Percentiles rank a stretch among this genome's conserved stretches.
Conservation (phyloP, 2,888 invertebrate genomes). For the Cheilosia vulpina region DNA sequence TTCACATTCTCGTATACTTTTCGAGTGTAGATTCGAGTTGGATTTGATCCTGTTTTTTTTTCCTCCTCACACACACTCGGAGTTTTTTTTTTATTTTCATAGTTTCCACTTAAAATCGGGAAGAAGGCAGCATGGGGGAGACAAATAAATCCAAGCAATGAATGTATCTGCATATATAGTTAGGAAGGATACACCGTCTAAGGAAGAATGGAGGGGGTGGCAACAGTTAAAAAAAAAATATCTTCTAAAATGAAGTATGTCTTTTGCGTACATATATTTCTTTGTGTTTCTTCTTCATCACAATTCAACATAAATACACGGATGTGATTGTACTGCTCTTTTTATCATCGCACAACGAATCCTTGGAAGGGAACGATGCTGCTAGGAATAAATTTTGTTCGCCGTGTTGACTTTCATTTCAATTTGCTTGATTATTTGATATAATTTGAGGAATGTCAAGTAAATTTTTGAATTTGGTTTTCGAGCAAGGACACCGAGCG, state of each 20-base stretch:
- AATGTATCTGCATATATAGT: constrained; percentile 55
- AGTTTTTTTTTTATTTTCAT: constrained; percentile 39
- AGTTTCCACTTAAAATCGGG: constrained; percentile 55
- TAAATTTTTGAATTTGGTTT: no score
- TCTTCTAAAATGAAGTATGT: constrained; percentile 58
- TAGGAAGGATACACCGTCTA: constrained; percentile 35
- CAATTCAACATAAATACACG: constrained; percentile 26
- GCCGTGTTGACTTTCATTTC: no score
- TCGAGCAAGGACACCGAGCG: no score
- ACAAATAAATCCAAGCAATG: constrained; percentile 41
- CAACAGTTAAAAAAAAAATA: constrained; percentile 33
- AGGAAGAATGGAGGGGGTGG: background rate
- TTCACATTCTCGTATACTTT: constrained; percentile 71
- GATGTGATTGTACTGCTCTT: constrained; percentile 5
- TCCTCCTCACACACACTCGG: constrained; percentile 27
- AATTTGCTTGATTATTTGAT: no score
- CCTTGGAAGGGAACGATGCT: background rate
- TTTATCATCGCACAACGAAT: background rate
- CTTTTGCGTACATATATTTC: constrained; percentile 34
- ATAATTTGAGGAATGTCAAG: no score
- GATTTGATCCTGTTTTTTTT: constrained; percentile 47
- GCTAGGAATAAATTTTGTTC: no score
- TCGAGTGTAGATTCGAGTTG: constrained; percentile 67
- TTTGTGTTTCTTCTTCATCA: constrained; percentile 45
- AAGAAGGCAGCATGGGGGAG: background rate